Percentiles rank a stretch among this genome's conserved stretches.
These are phyloP conservation scores for Ptyas mucosa DNA, from an alignment of 2,113 vertebrate species.

Conservation along the genomic window DNA sequence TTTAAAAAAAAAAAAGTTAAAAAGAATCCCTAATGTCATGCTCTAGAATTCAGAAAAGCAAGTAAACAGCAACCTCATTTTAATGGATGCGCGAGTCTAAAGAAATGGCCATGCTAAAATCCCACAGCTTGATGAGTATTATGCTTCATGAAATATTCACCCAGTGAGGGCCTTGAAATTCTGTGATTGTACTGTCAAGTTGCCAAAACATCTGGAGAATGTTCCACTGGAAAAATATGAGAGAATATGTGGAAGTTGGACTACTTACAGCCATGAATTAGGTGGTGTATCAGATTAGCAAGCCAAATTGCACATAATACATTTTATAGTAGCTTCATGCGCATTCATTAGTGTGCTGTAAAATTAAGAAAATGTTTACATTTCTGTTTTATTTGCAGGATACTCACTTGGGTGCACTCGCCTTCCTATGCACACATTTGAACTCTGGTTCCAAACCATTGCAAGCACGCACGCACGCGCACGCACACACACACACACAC, in stretches of 20 bases:
- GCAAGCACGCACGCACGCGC: not conserved
- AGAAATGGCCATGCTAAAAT: not conserved
- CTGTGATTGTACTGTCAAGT: not conserved
- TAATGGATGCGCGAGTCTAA: not conserved
- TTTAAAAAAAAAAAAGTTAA: not conserved
- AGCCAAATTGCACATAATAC: not conserved
- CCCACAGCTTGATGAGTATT: not conserved
- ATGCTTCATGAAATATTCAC: not conserved
- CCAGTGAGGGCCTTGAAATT: not conserved
- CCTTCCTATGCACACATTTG: not conserved
- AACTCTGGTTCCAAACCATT: not conserved
- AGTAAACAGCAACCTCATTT: not conserved
- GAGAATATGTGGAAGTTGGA: not conserved
- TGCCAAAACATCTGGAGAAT: not conserved
- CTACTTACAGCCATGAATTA: not conserved
- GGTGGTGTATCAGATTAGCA: not conserved
- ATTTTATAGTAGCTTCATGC: not conserved
- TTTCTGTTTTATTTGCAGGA: not conserved
- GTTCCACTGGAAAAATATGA: not conserved
- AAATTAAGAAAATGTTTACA: not conserved
- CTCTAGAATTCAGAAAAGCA: not conserved
- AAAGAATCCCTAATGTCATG: not conserved
- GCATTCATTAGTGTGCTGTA: not conserved
- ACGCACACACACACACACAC: not conserved
- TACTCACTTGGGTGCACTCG: not conserved